Evolutionary conservation across 2,888 invertebrate genomes (phyloP).

Genomic region (Cylindroiulus punctatus): DNA sequence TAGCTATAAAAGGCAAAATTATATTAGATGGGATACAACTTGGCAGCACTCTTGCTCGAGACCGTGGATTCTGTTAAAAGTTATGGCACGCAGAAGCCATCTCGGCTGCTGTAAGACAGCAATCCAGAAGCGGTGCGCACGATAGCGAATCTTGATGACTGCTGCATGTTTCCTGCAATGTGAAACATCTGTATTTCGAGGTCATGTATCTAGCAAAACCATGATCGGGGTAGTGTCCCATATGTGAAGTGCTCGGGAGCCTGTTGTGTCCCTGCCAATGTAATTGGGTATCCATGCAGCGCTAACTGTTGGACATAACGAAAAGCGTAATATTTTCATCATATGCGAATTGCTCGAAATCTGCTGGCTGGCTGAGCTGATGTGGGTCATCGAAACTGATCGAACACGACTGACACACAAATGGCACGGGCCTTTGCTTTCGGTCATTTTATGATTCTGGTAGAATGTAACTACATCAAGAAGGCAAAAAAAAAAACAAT

Average conservation of each 20-base stretch:
- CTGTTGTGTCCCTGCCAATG: too few relatives aligned
- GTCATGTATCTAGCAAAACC: neutral
- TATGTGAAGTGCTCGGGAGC: neutral
- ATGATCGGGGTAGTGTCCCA: neutral
- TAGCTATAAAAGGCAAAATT: constrained; percentile 3
- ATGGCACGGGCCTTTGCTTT: too few relatives aligned
- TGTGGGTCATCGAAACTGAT: too few relatives aligned
- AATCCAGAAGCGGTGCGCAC: neutral
- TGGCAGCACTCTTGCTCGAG: neutral
- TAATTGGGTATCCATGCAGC: too few relatives aligned
- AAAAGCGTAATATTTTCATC: too few relatives aligned
- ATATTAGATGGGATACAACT: constrained; percentile 11
- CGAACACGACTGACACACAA: too few relatives aligned
- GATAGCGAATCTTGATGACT: neutral
- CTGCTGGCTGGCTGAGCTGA: too few relatives aligned
- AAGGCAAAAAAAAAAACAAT: too few relatives aligned
- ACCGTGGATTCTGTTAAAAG: neutral
- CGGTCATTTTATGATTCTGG: too few relatives aligned
- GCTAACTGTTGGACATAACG: too few relatives aligned
- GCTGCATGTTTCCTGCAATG: neutral
- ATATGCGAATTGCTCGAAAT: too few relatives aligned
- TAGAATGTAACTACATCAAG: too few relatives aligned
- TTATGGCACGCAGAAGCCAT: neutral
- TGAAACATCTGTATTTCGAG: neutral
- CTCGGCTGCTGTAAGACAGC: neutral